phyloP scores from a whole-genome alignment of 2,888 invertebrate genomes.

The Eilema caniola region DNA sequence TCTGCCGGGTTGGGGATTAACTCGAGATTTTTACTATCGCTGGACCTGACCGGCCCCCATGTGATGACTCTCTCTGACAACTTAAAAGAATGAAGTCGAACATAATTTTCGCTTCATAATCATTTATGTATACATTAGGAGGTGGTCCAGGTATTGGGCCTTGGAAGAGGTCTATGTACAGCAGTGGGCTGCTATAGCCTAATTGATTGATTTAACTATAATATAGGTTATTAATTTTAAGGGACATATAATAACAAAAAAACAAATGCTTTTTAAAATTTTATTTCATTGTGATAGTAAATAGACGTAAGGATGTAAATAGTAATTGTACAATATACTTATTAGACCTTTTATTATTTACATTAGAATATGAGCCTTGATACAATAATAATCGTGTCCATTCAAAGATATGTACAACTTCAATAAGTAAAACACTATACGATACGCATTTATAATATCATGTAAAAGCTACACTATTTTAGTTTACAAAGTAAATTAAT shows the following conservation, averaged over 20 bases:
- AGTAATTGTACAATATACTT: constrained; percentile 77
- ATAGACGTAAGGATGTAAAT: constrained; percentile 84
- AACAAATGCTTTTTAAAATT: constrained; percentile 56
- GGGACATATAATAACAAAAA: constrained; percentile 47
- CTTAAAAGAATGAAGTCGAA: too few species aligned
- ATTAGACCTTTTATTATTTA: constrained; percentile 68
- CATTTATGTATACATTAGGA: too few species aligned
- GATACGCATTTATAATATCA: constrained; percentile 62
- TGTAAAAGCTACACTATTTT: constrained; percentile 73
- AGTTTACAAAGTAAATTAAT: constrained; percentile 43
- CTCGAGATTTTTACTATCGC: too few species aligned
- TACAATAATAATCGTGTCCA: constrained; percentile 67
- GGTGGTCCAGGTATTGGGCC: too few species aligned
- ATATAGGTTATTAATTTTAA: too few species aligned
- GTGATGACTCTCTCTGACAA: too few species aligned
- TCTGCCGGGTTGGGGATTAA: too few species aligned
- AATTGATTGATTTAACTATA: too few species aligned
- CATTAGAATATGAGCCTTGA: constrained; percentile 81
- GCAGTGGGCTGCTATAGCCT: too few species aligned
- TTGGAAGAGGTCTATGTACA: too few species aligned
- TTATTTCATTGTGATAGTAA: constrained; percentile 84
- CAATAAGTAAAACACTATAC: constrained; percentile 58
- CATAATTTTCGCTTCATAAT: too few species aligned
- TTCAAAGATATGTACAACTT: constrained; percentile 81
- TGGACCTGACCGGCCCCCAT: too few species aligned